A percentile compares a stretch with the other conserved stretches of the same genome.
Evolutionary conservation across 2,797 vertebrate genomes (phyloP).

Genomic region (Siniperca obscura): DNA sequence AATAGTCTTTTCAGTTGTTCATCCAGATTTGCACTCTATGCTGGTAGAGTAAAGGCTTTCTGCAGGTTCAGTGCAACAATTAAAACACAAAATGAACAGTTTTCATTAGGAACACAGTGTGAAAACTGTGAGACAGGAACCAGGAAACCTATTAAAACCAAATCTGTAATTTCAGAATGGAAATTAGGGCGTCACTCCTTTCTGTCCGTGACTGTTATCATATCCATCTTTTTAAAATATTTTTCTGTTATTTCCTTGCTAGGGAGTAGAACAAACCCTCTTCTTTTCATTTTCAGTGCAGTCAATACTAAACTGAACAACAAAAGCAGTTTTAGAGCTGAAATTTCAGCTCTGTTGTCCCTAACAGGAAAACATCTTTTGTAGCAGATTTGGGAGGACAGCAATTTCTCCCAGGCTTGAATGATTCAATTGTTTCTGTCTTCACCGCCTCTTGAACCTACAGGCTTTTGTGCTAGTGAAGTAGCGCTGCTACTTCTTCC

Average conservation of each 20-base stretch:
- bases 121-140: background rate
- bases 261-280: background rate
- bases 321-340: slow-evolving; percentile 3
- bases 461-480: slow-evolving; percentile 21
- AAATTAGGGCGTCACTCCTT: background rate
- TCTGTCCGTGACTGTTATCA: background rate
- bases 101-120: background rate
- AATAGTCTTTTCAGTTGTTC: background rate
- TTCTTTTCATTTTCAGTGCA: background rate
- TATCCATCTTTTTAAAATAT: background rate
- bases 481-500: background rate
- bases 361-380: slow-evolving; percentile 3
- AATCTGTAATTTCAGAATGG: background rate
- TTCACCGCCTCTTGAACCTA: slow-evolving; percentile 5
- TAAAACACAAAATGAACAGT: background rate
- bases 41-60: background rate
- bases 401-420: slow-evolving; percentile 27
- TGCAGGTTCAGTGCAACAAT: background rate
- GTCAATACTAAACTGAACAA: slow-evolving; percentile 19
- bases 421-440: slow-evolving; percentile 53
- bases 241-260: background rate
- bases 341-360: slow-evolving; percentile 33
- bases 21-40: background rate
- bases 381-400: slow-evolving; percentile 25
- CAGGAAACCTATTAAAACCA: background rate